Conservation (phyloP, 2,113 vertebrate species). For the Propithecus coquereli region DNA sequence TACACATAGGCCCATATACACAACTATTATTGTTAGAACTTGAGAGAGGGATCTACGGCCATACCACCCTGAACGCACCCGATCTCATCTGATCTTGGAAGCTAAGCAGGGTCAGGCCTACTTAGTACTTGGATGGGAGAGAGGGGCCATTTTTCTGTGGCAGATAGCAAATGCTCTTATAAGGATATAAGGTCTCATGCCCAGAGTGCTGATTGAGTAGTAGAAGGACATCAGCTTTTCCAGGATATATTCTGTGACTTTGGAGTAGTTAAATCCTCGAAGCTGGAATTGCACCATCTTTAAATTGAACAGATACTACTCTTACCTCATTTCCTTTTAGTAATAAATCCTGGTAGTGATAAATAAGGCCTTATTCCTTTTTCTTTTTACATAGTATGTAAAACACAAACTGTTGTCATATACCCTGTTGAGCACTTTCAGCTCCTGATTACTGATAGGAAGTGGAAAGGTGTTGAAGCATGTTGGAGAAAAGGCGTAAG, state of each 20-base stretch:
- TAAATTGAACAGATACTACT: not conserved
- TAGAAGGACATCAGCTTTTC: not conserved
- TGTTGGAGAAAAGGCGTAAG: not conserved
- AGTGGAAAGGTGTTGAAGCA: not conserved
- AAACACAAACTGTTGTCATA: not conserved
- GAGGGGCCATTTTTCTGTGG: not conserved
- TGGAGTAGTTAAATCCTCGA: not conserved
- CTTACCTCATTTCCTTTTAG: not conserved
- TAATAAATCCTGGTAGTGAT: not conserved
- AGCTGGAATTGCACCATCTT: not conserved
- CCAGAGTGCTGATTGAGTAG: not conserved
- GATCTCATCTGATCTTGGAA: too few species aligned
- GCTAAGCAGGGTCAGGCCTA: too few species aligned
- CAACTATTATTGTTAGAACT: not conserved
- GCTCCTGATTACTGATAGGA: not conserved
- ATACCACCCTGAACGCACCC: too few species aligned
- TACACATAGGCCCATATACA: not conserved
- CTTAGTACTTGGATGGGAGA: not conserved
- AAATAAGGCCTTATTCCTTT: not conserved
- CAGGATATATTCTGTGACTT: not conserved
- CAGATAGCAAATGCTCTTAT: not conserved
- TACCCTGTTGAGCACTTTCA: not conserved
- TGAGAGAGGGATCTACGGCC: not conserved
- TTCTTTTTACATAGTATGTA: not conserved
- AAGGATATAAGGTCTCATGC: not conserved